A percentile compares a stretch with the other conserved stretches of the same genome.
Conservation (phyloP, 2,113 vertebrate genomes). For the Barbus barbus region DNA sequence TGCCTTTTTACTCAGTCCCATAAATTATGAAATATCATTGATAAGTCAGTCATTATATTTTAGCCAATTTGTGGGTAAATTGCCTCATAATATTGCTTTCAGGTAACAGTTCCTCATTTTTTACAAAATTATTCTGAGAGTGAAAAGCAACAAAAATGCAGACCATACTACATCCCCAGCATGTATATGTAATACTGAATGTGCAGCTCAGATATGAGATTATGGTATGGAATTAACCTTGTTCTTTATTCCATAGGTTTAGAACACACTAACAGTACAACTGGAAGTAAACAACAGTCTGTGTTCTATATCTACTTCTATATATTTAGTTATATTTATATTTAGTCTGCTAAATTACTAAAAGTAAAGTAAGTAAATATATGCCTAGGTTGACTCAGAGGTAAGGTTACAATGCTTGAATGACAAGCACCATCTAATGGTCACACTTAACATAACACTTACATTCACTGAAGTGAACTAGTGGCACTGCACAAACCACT, state of each 20-base stretch:
- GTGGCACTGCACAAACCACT: background rate
- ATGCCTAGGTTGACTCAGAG: constrained; percentile 2
- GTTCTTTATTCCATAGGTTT: background rate
- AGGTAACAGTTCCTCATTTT: background rate
- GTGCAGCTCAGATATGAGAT: background rate
- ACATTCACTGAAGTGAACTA: background rate
- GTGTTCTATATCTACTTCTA: constrained; percentile 4
- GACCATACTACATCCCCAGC: background rate
- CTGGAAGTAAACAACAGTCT: background rate
- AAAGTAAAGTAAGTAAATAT: too few species aligned
- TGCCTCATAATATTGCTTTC: background rate
- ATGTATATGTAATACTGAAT: background rate
- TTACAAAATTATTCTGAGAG: background rate
- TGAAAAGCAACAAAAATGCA: background rate
- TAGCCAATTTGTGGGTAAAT: background rate
- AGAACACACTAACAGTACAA: background rate
- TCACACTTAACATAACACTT: background rate
- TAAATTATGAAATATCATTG: background rate
- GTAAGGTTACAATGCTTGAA: background rate
- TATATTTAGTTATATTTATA: too few species aligned
- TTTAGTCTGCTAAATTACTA: too few species aligned
- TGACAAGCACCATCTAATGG: constrained; percentile 5
- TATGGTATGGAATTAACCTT: background rate
- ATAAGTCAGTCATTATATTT: background rate
- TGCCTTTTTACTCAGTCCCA: background rate